A percentile compares a stretch with the other conserved stretches of the same genome.
Conservation (phyloP, 2,888 invertebrate species). For the Anorthoa munda region DNA sequence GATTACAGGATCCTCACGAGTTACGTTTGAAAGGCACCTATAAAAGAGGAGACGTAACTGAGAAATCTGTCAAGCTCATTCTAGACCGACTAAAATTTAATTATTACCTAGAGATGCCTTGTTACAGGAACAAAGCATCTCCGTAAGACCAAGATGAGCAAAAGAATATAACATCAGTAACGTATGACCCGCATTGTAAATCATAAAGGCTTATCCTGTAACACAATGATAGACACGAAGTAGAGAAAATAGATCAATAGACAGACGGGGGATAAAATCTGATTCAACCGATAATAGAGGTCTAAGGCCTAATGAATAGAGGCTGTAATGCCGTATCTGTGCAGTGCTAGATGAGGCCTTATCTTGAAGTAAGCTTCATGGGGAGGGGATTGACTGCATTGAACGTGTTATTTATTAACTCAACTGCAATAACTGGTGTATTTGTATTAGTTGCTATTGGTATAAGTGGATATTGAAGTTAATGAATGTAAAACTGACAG, state of each 20-base stretch:
- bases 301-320: constrained; percentile 31
- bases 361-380: constrained; percentile 16
- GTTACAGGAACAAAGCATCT: not conserved
- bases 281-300: constrained; percentile 27
- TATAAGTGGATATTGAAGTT: not conserved
- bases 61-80: not conserved
- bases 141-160: not conserved
- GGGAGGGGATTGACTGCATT: constrained; percentile 10
- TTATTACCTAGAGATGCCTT: no score
- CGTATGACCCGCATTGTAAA: constrained; percentile 13
- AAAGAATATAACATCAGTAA: constrained; percentile 1
- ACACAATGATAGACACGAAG: constrained; percentile 4
- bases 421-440: constrained; percentile 7
- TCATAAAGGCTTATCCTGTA: constrained; percentile 9
- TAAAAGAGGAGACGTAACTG: not conserved
- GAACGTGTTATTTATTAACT: constrained; percentile 41
- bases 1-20: not conserved
- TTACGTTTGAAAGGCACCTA: no score
- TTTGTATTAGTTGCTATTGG: constrained; percentile 9
- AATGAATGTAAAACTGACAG: not conserved
- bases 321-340: constrained; percentile 19
- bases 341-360: not conserved
- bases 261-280: constrained; percentile 5
- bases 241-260: constrained; percentile 19
- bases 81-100: not conserved